Base-by-base conservation (phyloP, 2,888 invertebrate species). In the Notodonta ziczac region DNA sequence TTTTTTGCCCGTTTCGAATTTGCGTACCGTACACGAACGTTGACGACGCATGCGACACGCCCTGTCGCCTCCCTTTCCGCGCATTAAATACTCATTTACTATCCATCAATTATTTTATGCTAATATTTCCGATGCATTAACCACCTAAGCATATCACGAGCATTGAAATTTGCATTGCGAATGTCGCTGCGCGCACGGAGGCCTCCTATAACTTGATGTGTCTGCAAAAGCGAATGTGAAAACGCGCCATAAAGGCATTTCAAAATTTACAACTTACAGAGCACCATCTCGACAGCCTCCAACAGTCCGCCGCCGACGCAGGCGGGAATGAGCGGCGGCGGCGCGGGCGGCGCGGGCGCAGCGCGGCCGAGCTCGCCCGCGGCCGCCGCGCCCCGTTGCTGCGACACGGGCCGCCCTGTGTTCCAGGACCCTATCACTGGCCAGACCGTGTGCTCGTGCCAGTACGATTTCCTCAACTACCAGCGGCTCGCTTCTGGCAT, bases 341-440 rank as follows among this genome's bases (percentile, higher is more conserved):
- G 94, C 78, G 90, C 94, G 80, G 92, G 83, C 81, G 92, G 88
- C 88, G 87, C 85, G 59, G 87, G 94, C 87, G 77, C 94, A 67
- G 91, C 94, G 60, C 89, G 94, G 63, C 88, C 95, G 59, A 87
- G 94, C 84, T 90, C 94, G 69, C 90, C 94, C 55, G 87, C 94
- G 60, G 91, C 95, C 65, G 86, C 95, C 61, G 93, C 95, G 73
- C 92, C 95, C 67, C 92, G 97, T 80, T 98, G 98, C 94, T 98
- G 98, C 94, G 98, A 98, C 94, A 97, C 98, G 73, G 98, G 98
- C 73, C 95, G 98, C 81, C 97, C 98, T 70, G 96, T 98, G 86
- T 97, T 97, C 94, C 97, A 97, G 85, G 98, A 98, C 91, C 98
- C 98, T 54, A 95, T 97, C 76, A 97, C 97, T 75, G 97, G 98